These are phyloP conservation scores for Thymelicus acteon DNA, from an alignment of 2,888 invertebrate species.

Conservation along the genomic window DNA sequence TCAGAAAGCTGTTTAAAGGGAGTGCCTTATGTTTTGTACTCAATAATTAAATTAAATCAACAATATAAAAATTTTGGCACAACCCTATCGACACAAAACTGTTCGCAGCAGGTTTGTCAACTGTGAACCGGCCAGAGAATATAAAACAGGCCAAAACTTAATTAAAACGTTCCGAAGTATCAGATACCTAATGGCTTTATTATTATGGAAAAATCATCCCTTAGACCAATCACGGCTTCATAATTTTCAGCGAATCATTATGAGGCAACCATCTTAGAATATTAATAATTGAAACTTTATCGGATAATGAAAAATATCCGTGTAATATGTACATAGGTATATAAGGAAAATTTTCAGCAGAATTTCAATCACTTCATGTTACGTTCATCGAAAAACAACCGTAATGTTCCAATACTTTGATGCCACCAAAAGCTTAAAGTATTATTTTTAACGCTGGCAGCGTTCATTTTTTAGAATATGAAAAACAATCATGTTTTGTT, in stretches of 20 bases:
- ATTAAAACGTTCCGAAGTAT: slow-evolving; percentile 69
- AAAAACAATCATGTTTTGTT: neutral
- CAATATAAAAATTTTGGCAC: neutral
- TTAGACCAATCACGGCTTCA: neutral
- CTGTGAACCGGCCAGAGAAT: slow-evolving; percentile 69
- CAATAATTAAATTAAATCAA: neutral
- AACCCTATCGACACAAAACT: slow-evolving; percentile 25
- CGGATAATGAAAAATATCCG: slow-evolving; percentile 1
- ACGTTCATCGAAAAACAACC: too few relatives aligned
- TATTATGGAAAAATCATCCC: slow-evolving; percentile 44
- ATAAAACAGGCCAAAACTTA: slow-evolving; percentile 70
- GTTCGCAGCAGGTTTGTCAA: slow-evolving; percentile 51
- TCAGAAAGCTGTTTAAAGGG: neutral
- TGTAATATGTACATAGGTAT: too few relatives aligned
- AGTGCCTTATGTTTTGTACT: neutral
- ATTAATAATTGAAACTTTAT: slow-evolving; percentile 21
- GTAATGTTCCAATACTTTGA: too few relatives aligned
- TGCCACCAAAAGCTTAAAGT: too few relatives aligned
- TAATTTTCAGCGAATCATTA: slow-evolving; percentile 8
- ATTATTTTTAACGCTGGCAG: too few relatives aligned
- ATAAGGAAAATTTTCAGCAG: slow-evolving; percentile 10
- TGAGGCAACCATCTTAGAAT: slow-evolving; percentile 18
- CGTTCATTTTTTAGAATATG: neutral
- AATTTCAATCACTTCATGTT: neutral
- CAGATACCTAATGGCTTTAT: slow-evolving; percentile 50